A percentile compares a stretch with the other conserved stretches of the same genome.
Conservation (phyloP, 2,797 vertebrate genomes). For the Pampus argenteus region DNA sequence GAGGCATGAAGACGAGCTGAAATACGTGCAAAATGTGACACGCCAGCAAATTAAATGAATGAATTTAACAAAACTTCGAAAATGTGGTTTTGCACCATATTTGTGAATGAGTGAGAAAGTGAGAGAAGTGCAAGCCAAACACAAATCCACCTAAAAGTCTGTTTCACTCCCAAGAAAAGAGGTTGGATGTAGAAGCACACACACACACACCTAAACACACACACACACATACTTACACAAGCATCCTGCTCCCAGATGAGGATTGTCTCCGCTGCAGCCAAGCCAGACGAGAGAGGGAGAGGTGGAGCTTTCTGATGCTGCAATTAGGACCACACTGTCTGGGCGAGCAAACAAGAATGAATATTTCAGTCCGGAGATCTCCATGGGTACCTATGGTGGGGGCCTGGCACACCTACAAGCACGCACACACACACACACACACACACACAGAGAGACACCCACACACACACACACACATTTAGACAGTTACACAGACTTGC, state of each 20-base stretch:
- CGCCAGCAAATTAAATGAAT: slow-evolving; percentile 47
- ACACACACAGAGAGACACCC: slow-evolving; percentile 31
- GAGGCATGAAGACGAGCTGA: slow-evolving; percentile 33
- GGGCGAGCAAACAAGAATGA: slow-evolving; percentile 78
- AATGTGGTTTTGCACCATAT: slow-evolving; percentile 18
- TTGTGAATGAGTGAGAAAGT: slow-evolving; percentile 63
- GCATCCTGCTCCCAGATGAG: slow-evolving; percentile 66
- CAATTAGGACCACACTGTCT: slow-evolving; percentile 82
- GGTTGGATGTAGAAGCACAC: slow-evolving; percentile 19
- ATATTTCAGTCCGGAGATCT: slow-evolving; percentile 83
- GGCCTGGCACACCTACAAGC: slow-evolving; percentile 80
- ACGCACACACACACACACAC: slow-evolving; percentile 66
- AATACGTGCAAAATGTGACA: slow-evolving; percentile 30
- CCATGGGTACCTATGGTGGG: slow-evolving; percentile 76
- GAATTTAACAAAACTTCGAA: slow-evolving; percentile 45
- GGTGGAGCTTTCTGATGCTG: slow-evolving; percentile 83
- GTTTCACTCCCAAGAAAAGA: slow-evolving; percentile 36
- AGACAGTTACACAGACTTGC: slow-evolving; percentile 74
- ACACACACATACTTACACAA: slow-evolving; percentile 50
- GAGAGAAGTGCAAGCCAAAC: slow-evolving; percentile 44
- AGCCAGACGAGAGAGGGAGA: slow-evolving; percentile 71
- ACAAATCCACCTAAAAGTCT: slow-evolving; percentile 34
- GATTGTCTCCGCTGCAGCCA: slow-evolving; percentile 83
- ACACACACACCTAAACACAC: slow-evolving; percentile 15
- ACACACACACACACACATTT: slow-evolving; percentile 11